Percentiles rank a stretch among this genome's conserved stretches.
Evolutionary conservation across 2,888 invertebrate species (phyloP).

Genomic region (Lamproptera curius): DNA sequence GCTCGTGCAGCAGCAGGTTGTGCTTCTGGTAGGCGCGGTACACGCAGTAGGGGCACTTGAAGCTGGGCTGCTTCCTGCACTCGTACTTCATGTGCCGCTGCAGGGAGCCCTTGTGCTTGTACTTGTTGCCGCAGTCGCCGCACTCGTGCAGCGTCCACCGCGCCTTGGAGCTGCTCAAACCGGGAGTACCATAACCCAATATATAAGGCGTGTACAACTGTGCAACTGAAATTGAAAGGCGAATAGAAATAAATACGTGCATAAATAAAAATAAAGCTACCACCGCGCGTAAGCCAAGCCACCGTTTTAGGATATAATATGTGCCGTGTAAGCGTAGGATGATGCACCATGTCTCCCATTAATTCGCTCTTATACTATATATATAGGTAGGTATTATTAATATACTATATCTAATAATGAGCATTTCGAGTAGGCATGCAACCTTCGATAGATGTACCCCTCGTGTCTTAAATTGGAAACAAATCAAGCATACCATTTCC

Average conservation of each 20-base stretch:
- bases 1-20: slow-evolving; percentile 76
- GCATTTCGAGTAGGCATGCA: slow-evolving; percentile 13
- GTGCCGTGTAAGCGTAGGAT: slow-evolving; percentile 65
- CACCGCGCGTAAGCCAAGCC: slow-evolving; percentile 67
- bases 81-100: slow-evolving; percentile 87
- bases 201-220: slow-evolving; percentile 77
- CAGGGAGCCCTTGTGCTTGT: slow-evolving; percentile 88
- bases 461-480: slow-evolving; percentile 15
- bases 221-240: slow-evolving; percentile 76
- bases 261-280: slow-evolving; percentile 56
- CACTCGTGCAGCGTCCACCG: slow-evolving; percentile 79
- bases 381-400: slow-evolving; percentile 20
- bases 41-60: slow-evolving; percentile 83
- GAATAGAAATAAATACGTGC: slow-evolving; percentile 75
- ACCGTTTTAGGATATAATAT: slow-evolving; percentile 49
- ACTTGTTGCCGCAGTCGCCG: slow-evolving; percentile 87
- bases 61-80: slow-evolving; percentile 84
- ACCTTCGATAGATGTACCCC: slow-evolving; percentile 2
- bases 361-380: slow-evolving; percentile 45
- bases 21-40: slow-evolving; percentile 83
- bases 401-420: slow-evolving; percentile 9
- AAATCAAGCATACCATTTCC: not conserved
- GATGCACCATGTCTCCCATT: slow-evolving; percentile 79
- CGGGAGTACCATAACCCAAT: slow-evolving; percentile 71
- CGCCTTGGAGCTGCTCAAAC: slow-evolving; percentile 64